Base-by-base conservation (phyloP, 2,113 vertebrate species). In the Scortum barcoo region DNA sequence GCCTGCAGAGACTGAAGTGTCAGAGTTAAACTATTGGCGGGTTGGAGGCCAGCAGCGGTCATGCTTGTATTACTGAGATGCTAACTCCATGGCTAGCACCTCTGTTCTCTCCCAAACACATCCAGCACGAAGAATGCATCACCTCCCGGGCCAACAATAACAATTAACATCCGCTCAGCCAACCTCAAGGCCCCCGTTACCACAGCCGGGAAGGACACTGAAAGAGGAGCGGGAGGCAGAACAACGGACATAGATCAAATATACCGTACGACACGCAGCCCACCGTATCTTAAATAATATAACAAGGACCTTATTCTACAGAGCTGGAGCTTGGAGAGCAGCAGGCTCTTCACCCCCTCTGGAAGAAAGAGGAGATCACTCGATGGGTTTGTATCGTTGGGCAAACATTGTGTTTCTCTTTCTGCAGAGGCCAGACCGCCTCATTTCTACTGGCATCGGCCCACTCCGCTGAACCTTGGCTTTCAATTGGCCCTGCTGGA, bases 21-120 rank as follows among this genome's bases (percentile, higher is more conserved):
- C 61, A 26, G 70, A 7, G 69, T 76, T 83, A 71, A 81, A 84
- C 75, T 62, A 33, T 74, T 83, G 81, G 81, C 83, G 83, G 80
- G 81, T 63, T 80, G 63, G 72, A 74, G 74, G 82, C 38, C 71
- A 80, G 80, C 78, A 76, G 84, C 13, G 26, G 85, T 86, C 82
- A 80, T 17, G 85, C 91, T 91, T 91, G 85, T 83, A 66, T 92
- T 91, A 90, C 79, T 33, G 67, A 80, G 76, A 92, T 71, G 85
- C 90, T 87, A 87, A 93, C 86, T 84, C 84, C 87, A 73, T 90
- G 86, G 90, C 85, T 83, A 72, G 81, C 90, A 93, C 94, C 91
- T 91, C 90, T 87, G 86, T 88, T 90, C 91, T 84, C 81, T 79
- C 88, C 74, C 78, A 90, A 90, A 90, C 86, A 93, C 91, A 60